Conservation (phyloP, 2,113 vertebrate genomes). For the Cheirogaleus medius region DNA sequence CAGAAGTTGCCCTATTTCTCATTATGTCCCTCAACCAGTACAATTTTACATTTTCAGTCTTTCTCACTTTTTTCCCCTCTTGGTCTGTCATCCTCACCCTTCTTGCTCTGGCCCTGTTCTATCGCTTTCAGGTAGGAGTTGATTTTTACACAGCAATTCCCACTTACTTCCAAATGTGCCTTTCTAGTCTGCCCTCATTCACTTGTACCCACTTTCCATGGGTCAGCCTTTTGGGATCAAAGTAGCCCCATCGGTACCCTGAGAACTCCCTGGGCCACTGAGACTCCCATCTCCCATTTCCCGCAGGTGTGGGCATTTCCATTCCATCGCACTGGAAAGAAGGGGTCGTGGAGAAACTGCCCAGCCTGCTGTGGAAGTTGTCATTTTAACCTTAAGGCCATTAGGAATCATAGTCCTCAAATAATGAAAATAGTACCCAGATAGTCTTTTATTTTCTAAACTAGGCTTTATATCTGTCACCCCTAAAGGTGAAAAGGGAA, state of each 20-base stretch:
- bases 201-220: background rate
- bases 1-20: background rate
- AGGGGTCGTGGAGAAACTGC: background rate
- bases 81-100: background rate
- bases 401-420: background rate
- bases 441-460: background rate
- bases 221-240: slow-evolving; percentile 2
- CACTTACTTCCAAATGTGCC: background rate
- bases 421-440: background rate
- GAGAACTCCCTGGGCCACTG: background rate
- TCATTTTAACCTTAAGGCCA: background rate
- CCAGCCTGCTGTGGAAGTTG: background rate
- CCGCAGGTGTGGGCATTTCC: background rate
- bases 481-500: background rate
- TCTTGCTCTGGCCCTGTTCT: background rate
- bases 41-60: background rate
- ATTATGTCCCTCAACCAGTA: background rate
- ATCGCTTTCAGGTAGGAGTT: background rate
- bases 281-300: background rate
- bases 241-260: background rate
- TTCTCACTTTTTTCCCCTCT: background rate
- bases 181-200: background rate
- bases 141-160: background rate
- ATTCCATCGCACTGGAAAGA: background rate
- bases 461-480: background rate